Evolutionary conservation across 2,888 invertebrate species (phyloP).

Genomic region (Thera obeliscata): DNA sequence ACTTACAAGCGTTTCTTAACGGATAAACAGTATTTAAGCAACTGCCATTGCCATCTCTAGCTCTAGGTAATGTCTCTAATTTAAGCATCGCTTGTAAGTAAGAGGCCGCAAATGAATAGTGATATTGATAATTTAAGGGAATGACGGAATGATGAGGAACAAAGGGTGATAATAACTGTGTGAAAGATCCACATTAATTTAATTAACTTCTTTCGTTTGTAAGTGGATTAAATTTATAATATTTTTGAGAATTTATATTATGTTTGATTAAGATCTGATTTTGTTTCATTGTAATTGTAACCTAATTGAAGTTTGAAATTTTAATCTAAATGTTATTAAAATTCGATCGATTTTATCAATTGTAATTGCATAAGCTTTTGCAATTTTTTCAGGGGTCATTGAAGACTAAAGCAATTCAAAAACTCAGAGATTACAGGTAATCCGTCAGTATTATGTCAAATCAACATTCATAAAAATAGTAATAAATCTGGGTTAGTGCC

Average conservation of each 20-base stretch:
- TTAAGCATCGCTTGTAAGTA: no score
- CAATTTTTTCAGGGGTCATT: constrained; percentile 36
- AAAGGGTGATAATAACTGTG: constrained; percentile 57
- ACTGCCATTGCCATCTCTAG: no score
- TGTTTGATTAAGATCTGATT: constrained; percentile 55
- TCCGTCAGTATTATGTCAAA: not conserved
- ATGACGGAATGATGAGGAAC: constrained; percentile 59
- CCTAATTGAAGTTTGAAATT: constrained; percentile 27
- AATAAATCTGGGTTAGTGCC: not conserved
- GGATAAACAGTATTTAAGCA: no score
- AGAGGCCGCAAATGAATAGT: constrained; percentile 46
- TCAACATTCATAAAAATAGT: not conserved
- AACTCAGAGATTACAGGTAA: not conserved
- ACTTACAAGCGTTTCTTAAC: no score
- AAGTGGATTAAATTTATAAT: constrained; percentile 48
- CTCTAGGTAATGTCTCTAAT: no score
- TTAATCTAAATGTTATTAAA: constrained; percentile 47
- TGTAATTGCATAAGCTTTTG: constrained; percentile 59
- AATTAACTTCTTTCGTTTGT: constrained; percentile 5
- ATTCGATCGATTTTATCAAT: constrained; percentile 45
- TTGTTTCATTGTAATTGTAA: constrained; percentile 30
- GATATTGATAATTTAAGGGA: constrained; percentile 69
- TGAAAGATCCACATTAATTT: constrained; percentile 52
- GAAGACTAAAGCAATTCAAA: not conserved
- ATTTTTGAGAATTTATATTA: constrained; percentile 62